A percentile compares a stretch with the other conserved stretches of the same genome.
phyloP scores from a whole-genome alignment of 2,797 vertebrate genomes.

The Vultur gryphus region DNA sequence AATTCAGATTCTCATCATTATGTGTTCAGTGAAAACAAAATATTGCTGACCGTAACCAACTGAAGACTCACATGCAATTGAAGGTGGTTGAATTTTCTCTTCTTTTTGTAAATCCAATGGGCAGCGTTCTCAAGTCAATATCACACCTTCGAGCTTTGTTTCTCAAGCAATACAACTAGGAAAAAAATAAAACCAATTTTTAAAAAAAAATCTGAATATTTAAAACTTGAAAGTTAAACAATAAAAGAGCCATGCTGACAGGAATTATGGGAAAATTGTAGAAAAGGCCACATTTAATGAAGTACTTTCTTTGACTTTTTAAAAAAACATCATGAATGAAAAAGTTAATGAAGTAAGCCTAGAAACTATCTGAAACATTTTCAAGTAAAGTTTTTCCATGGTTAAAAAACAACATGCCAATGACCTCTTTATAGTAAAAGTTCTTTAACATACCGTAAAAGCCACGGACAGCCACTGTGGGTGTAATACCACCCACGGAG shows the following conservation, averaged over 20 bases:
- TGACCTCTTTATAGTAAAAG: neutral
- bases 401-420: neutral
- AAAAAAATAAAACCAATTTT: neutral
- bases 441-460: neutral
- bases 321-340: neutral
- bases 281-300: neutral
- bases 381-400: neutral
- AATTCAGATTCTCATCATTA: neutral
- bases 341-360: neutral
- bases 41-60: neutral
- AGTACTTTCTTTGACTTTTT: neutral
- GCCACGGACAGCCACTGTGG: neutral
- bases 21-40: neutral
- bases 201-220: neutral
- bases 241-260: neutral
- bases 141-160: constrained; percentile 78
- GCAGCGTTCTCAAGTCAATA: constrained; percentile 85
- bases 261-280: neutral
- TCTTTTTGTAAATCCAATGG: constrained; percentile 86
- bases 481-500: accelerated
- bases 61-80: constrained; percentile 76
- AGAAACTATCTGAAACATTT: neutral
- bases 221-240: neutral
- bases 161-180: constrained; percentile 79
- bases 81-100: constrained; percentile 89